Evolutionary conservation across 1,140 invertebrate species (phyloP), one percentile per base, ranked within the genome.

Genomic region (Heliconius nattereri): DNA sequence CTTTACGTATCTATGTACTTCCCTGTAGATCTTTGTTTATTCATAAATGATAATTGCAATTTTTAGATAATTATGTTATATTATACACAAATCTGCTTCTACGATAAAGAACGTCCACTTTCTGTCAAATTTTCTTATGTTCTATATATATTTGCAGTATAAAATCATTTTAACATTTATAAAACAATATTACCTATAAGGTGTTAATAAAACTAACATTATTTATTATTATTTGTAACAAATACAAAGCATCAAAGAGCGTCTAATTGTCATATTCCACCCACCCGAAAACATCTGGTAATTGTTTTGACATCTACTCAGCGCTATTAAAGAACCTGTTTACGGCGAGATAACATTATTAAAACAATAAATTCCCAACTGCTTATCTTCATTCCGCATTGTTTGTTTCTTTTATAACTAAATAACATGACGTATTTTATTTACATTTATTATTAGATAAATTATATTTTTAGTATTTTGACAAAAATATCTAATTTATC

Each of bases 301-400:
- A 79, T 79, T 71, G 72, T 71, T 79, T 79, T 70, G 72, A 70
- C 40, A 32, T 37, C 78, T 75, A 75, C 73, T 75, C 73, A 75
- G 26, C 77, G 57, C 71, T 78, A 78, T 45, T 78, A 78, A 75
- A 81, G 45, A 54, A 60, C 76, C 29, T 81, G 79, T 75, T 77
- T 75, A 70, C 76, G 35, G 23, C 70, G n/a, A 40, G 76, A 81
- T 78, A 81, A 75, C 35, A 35, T 35, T 45, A 45, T 45, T 72
- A 72, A 72, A 20, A 37, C 71, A 40, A 72, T 37, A 19, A 72
- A 20, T 35, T 37, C 35, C 35, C 20, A 37, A 26, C 35, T 40
- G 35, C 20, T 72, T n/a, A 72, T 72, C 71, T 37, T 37, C 71
- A 23, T 66, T 66, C 26, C 60, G 60, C 26, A 66, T 66, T 66